These are phyloP conservation scores for Gymnocephalus cernua DNA, from an alignment of 2,113 vertebrate species.

Conservation along the genomic window DNA sequence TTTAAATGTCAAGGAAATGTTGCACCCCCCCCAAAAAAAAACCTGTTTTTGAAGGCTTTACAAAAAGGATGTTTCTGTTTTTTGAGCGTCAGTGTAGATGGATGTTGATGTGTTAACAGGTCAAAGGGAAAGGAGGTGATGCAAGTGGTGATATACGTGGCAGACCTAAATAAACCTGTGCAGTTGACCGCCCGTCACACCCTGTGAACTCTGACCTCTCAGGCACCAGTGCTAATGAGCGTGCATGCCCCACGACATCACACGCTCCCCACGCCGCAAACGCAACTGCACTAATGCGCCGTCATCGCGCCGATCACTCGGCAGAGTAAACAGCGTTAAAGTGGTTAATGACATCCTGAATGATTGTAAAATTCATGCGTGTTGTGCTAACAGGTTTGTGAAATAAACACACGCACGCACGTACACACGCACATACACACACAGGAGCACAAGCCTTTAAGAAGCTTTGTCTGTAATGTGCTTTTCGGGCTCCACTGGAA, in stretches of 20 bases:
- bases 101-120: conserved; percentile 27
- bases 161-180: conserved; percentile 26
- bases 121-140: conserved; percentile 7
- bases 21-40: neutral
- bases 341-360: conserved; percentile 15
- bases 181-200: neutral
- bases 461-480: conserved; percentile 82
- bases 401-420: conserved; percentile 23
- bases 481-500: conserved; percentile 69
- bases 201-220: conserved; percentile 26
- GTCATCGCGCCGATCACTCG: neutral
- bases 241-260: neutral
- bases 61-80: neutral
- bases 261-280: neutral
- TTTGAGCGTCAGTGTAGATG: neutral
- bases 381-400: conserved; percentile 62
- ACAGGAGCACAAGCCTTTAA: conserved; percentile 73
- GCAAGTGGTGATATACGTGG: neutral
- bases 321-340: neutral
- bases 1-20: conserved; percentile 20
- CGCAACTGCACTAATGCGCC: conserved; percentile 6
- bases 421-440: neutral
- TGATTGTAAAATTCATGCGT: conserved; percentile 35
- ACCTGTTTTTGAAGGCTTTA: neutral
- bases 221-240: neutral